Conservation (phyloP, 2,113 vertebrate genomes). For the Silurus meridionalis region DNA sequence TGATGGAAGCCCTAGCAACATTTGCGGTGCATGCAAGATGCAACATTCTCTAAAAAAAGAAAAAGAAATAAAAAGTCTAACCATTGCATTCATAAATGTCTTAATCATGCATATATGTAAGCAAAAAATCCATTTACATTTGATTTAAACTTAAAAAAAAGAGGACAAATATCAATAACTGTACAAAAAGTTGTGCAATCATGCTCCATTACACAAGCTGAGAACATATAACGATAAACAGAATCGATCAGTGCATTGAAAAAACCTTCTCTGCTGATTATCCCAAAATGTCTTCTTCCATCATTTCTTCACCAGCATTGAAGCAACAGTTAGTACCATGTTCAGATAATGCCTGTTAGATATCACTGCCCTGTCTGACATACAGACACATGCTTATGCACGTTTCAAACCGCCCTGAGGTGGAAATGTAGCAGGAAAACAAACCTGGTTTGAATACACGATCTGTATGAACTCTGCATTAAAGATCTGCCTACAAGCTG, state of each 20-base stretch:
- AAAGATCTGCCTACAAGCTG: not conserved
- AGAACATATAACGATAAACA: not conserved
- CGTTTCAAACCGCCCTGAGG: constrained; percentile 12
- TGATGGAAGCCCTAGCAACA: constrained; percentile 32
- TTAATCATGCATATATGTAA: constrained; percentile 59
- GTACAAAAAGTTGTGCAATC: constrained; percentile 28
- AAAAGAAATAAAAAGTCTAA: constrained; percentile 32
- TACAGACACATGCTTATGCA: not conserved
- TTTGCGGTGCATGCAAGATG: constrained; percentile 50
- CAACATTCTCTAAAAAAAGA: constrained; percentile 30
- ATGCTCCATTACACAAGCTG: constrained; percentile 23
- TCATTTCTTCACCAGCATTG: not conserved
- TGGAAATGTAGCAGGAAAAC: not conserved
- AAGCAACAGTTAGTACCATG: constrained; percentile 30
- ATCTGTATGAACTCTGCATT: constrained; percentile 1
- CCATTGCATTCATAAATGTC: constrained; percentile 53
- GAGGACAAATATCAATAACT: constrained; percentile 4
- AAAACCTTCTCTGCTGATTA: not conserved
- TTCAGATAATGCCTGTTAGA: not conserved
- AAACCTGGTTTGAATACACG: not conserved
- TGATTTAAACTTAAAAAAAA: not conserved
- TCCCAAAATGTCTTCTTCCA: constrained; percentile 17
- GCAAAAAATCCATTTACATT: constrained; percentile 13
- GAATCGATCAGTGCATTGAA: constrained; percentile 38
- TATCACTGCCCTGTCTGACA: not conserved